Conservation (phyloP, 2,797 vertebrate genomes). For the Chaetophractus vellerosus region DNA sequence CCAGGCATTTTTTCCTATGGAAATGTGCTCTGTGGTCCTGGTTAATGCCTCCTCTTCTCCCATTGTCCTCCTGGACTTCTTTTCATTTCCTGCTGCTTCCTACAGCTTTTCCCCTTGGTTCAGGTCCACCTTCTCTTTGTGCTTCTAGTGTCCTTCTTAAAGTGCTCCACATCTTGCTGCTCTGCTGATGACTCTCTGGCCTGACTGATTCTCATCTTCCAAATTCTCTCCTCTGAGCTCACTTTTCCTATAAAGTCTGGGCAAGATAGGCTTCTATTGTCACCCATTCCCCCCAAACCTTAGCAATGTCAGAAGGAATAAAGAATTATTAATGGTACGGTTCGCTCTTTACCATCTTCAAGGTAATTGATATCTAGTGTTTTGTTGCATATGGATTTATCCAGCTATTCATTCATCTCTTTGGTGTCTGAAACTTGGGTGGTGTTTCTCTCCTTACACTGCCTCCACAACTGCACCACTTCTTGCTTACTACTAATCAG, state of each 20-base stretch:
- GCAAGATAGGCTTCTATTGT: neutral
- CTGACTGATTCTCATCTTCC: neutral
- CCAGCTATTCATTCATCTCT: neutral
- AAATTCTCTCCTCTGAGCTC: neutral
- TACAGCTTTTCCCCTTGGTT: neutral
- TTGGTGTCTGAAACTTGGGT: constrained; percentile 31
- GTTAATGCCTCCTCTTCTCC: constrained; percentile 35
- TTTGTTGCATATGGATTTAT: neutral
- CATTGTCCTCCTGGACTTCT: constrained; percentile 38
- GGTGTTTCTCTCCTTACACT: neutral
- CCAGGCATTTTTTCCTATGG: constrained; percentile 71
- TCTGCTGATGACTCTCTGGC: neutral
- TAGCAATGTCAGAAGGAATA: neutral
- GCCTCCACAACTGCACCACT: neutral
- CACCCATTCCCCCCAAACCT: neutral
- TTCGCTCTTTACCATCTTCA: no score
- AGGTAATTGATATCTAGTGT: no score
- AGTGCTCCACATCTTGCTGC: neutral
- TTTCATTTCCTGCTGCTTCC: constrained; percentile 60
- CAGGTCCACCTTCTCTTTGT: neutral
- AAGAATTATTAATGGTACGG: neutral
- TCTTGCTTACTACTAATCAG: constrained; percentile 12
- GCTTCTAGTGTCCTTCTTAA: neutral
- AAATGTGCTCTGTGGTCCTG: constrained; percentile 74
- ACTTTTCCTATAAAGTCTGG: neutral